These are phyloP conservation scores for Odontomachus brunneus DNA, from an alignment of 1,140 invertebrate species.

Conservation along the genomic window DNA sequence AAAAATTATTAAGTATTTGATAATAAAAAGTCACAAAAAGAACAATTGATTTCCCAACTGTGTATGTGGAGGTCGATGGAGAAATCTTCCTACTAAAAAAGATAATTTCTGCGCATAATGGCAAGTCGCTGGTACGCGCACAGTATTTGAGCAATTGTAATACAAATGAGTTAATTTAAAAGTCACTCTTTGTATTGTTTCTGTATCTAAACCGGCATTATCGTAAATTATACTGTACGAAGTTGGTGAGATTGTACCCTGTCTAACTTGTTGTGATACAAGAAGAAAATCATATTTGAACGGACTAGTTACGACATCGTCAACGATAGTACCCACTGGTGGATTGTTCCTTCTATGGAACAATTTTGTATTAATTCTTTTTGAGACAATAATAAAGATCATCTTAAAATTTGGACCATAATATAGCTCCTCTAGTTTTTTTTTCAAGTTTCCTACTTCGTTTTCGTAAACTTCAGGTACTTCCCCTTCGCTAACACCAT, in stretches of 20 bases:
- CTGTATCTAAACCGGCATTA: conserved; percentile 86
- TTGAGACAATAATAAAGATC: conserved; percentile 90
- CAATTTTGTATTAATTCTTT: conserved; percentile 90
- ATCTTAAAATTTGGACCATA: conserved; percentile 85
- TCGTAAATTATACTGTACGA: conserved; percentile 92
- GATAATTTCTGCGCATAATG: conserved; percentile 95
- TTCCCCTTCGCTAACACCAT: conserved; percentile 95
- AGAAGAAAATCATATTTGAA: conserved; percentile 93
- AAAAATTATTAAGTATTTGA: background rate
- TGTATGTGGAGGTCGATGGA: conserved; percentile 87
- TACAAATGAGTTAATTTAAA: conserved; percentile 94
- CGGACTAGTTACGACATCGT: conserved; percentile 93
- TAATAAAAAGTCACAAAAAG: conserved; percentile 83
- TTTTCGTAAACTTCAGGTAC: conserved; percentile 88
- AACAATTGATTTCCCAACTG: conserved; percentile 85
- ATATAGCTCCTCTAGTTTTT: conserved; percentile 85
- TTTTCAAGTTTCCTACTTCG: conserved; percentile 87
- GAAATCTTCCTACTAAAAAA: conserved; percentile 90
- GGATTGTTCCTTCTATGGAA: conserved; percentile 90
- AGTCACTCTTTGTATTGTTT: conserved; percentile 90
- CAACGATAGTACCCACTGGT: conserved; percentile 93
- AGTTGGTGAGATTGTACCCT: conserved; percentile 94
- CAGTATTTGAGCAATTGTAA: conserved; percentile 93
- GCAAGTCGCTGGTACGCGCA: conserved; percentile 93
- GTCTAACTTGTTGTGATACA: conserved; percentile 90